Conservation (phyloP, 2,797 vertebrate genomes). For the Stomatorhinus walkeri region DNA sequence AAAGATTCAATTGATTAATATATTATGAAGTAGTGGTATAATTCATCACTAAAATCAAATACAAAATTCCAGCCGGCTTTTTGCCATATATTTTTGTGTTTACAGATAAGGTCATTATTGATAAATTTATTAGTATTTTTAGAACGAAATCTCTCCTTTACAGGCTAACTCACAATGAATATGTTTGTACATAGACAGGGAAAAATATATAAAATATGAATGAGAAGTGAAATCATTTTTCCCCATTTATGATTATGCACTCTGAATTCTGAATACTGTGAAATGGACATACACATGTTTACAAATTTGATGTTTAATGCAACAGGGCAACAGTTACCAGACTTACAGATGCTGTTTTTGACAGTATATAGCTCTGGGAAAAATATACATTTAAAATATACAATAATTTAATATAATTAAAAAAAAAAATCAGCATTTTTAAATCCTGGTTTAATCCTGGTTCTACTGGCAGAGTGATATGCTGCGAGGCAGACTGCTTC, state of each 20-base stretch:
- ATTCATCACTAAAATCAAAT: not conserved
- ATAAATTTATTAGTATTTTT: not conserved
- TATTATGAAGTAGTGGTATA: not conserved
- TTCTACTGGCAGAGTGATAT: not conserved
- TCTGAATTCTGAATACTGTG: not conserved
- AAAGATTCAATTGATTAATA: not conserved
- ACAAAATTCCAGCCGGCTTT: not conserved
- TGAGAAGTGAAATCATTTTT: not conserved
- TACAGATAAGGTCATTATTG: not conserved
- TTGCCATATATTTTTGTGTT: not conserved
- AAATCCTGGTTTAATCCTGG: not conserved
- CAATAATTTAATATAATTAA: no score
- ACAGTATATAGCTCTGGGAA: conserved; percentile 16
- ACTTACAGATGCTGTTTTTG: conserved; percentile 2
- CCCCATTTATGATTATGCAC: not conserved
- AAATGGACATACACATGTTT: conserved; percentile 27
- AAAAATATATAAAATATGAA: not conserved
- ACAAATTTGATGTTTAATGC: conserved; percentile 21
- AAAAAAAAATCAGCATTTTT: not conserved
- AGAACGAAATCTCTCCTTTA: not conserved
- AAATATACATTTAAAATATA: no score
- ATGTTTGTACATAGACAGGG: not conserved
- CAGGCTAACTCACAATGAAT: not conserved
- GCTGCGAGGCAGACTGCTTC: not conserved
- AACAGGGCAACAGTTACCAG: not conserved